phyloP scores from a whole-genome alignment of 2,797 vertebrate species.

The Bovichtus variegatus region DNA sequence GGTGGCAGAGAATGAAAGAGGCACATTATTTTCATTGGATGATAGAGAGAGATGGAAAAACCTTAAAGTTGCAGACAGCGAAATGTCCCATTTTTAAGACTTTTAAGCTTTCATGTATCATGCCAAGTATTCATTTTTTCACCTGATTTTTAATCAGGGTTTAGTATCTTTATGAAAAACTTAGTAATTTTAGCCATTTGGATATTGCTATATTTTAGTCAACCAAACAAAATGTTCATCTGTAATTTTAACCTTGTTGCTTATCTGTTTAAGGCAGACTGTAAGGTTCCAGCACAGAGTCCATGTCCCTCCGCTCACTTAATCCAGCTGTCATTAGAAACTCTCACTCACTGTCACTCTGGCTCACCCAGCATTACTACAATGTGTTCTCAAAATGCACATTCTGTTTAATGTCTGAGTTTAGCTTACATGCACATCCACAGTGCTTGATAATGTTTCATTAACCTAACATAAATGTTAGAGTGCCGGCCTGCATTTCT shows the following conservation, averaged over 20 bases:
- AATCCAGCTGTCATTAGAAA: too few species aligned
- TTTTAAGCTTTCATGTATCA: neutral
- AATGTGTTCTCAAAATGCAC: neutral
- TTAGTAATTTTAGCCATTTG: neutral
- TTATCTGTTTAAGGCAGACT: neutral
- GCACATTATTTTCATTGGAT: conserved; percentile 16
- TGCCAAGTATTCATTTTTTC: neutral
- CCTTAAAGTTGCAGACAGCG: conserved; percentile 7
- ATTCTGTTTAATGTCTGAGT: too few species aligned
- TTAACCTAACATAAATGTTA: too few species aligned
- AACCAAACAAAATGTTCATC: neutral
- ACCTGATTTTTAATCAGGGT: neutral
- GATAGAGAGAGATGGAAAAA: conserved; percentile 3
- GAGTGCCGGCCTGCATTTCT: too few species aligned
- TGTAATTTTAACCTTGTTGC: neutral
- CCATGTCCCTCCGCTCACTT: neutral
- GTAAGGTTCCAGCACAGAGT: neutral
- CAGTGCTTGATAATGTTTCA: too few species aligned
- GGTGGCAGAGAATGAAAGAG: conserved; percentile 44
- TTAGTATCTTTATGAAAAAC: neutral
- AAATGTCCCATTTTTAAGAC: neutral
- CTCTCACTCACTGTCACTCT: neutral
- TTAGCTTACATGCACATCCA: too few species aligned
- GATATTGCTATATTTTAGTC: neutral
- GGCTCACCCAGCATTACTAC: neutral